These are phyloP conservation scores for Lepidurus couesii DNA, from an alignment of 1,140 invertebrate species.

Conservation along the genomic window DNA sequence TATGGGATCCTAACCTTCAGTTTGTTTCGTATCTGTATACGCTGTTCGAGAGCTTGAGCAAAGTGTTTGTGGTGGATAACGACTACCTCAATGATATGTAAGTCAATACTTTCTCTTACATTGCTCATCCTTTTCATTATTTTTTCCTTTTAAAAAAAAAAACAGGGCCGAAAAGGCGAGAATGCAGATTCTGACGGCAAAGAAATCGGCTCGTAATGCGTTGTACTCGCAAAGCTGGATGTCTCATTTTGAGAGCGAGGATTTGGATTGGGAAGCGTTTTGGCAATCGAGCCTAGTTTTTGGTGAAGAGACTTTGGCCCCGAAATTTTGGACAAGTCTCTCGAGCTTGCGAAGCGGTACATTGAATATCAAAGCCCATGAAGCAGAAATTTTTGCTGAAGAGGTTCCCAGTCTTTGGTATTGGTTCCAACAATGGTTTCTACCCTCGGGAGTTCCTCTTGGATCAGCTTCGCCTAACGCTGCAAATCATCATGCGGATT, in stretches of 20 bases:
- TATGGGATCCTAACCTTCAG: constrained; percentile 37
- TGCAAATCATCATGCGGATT: neutral
- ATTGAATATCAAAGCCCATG: neutral
- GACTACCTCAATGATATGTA: neutral
- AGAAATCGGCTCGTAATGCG: neutral
- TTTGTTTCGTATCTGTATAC: constrained; percentile 38
- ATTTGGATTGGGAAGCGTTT: neutral
- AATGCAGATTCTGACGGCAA: neutral
- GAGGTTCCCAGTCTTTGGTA: neutral
- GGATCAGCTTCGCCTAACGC: neutral
- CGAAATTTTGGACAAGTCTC: neutral
- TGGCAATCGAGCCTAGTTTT: neutral
- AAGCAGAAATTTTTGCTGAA: neutral
- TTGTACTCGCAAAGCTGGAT: neutral
- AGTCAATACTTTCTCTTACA: neutral
- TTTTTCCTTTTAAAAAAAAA: neutral
- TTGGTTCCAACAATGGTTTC: neutral
- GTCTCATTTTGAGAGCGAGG: neutral
- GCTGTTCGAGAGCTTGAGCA: constrained; percentile 35
- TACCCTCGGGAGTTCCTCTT: neutral
- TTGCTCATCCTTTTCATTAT: neutral
- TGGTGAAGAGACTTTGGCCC: constrained; percentile 4
- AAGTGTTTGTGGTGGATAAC: constrained; percentile 6
- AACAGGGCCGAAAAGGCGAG: constrained; percentile 10
- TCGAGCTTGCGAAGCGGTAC: neutral